These are phyloP conservation scores for Meteorus colon DNA, from an alignment of 2,888 invertebrate species.

Conservation along the genomic window DNA sequence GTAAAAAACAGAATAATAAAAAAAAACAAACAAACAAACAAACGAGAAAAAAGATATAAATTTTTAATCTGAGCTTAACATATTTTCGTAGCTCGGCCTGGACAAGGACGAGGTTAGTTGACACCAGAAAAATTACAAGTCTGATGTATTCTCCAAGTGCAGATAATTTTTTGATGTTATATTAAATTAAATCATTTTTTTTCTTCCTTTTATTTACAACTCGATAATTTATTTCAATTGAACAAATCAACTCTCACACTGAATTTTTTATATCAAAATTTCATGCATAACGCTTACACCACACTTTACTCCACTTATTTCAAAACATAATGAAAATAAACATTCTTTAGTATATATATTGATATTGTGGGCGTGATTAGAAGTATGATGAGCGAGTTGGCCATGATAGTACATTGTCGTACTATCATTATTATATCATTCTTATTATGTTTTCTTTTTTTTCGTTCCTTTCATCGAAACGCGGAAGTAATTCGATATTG, in stretches of 20 bases:
- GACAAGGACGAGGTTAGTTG: slow-evolving; percentile 89
- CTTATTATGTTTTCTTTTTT: background rate
- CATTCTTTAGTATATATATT: background rate
- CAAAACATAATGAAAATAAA: background rate
- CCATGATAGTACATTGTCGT: background rate
- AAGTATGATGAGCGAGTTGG: background rate
- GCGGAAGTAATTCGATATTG: background rate
- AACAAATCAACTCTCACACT: slow-evolving; percentile 70
- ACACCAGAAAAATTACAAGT: slow-evolving; percentile 61
- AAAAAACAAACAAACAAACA: slow-evolving; percentile 43
- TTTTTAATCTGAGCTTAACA: slow-evolving; percentile 71
- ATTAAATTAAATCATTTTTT: slow-evolving; percentile 64
- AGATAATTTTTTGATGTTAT: slow-evolving; percentile 40
- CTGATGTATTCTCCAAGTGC: slow-evolving; percentile 61
- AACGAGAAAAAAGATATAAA: slow-evolving; percentile 48
- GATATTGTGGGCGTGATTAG: background rate
- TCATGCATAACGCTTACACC: slow-evolving; percentile 29
- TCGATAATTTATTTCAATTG: background rate
- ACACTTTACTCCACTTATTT: slow-evolving; percentile 23
- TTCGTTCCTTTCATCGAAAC: background rate
- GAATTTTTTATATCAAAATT: slow-evolving; percentile 46
- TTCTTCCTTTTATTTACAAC: slow-evolving; percentile 63
- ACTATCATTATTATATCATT: background rate
- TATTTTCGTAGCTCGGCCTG: slow-evolving; percentile 90
- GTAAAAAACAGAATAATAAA: slow-evolving; percentile 40